Percentiles rank a stretch among this genome's conserved stretches.
These are phyloP conservation scores for Nothocercus nigrocapillus DNA, from an alignment of 2,113 vertebrate genomes.

Conservation along the genomic window DNA sequence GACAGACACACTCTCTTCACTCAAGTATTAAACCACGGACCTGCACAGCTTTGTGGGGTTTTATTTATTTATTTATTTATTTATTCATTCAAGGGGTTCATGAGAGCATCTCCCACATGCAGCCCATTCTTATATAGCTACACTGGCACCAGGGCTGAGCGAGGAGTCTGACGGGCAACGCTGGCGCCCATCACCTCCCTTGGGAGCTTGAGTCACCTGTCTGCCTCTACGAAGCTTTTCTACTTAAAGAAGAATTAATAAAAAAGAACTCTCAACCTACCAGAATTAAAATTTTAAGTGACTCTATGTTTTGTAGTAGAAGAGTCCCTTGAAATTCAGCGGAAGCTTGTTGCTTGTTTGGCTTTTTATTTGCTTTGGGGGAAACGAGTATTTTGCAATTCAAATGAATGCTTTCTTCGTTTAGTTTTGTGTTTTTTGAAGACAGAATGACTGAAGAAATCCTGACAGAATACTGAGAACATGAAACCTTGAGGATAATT, in stretches of 20 bases:
- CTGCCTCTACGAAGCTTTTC: neutral
- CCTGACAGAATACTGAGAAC: neutral
- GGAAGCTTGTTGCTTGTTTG: neutral
- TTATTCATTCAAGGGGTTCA: neutral
- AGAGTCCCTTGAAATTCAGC: neutral
- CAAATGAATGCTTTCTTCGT: neutral
- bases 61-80: neutral
- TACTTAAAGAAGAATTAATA: neutral
- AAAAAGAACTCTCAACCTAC: neutral
- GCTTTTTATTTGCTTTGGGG: neutral
- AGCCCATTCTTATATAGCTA: no score
- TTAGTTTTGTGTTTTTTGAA: neutral
- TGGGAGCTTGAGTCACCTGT: rapidly evolving
- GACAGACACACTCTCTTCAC: neutral
- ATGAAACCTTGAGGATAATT: neutral
- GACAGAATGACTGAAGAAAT: neutral
- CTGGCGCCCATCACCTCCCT: neutral
- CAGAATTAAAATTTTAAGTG: neutral
- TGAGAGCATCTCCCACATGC: rapidly evolving
- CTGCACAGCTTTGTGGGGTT: no score
- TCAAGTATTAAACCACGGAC: neutral
- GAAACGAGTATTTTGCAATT: neutral
- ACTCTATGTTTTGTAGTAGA: neutral
- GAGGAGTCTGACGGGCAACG: no score
- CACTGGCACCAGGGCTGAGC: no score